A percentile compares a stretch with the other conserved stretches of the same genome.
These are phyloP conservation scores for Haemorhous mexicanus DNA, from an alignment of 2,113 vertebrate genomes.

Conservation along the genomic window DNA sequence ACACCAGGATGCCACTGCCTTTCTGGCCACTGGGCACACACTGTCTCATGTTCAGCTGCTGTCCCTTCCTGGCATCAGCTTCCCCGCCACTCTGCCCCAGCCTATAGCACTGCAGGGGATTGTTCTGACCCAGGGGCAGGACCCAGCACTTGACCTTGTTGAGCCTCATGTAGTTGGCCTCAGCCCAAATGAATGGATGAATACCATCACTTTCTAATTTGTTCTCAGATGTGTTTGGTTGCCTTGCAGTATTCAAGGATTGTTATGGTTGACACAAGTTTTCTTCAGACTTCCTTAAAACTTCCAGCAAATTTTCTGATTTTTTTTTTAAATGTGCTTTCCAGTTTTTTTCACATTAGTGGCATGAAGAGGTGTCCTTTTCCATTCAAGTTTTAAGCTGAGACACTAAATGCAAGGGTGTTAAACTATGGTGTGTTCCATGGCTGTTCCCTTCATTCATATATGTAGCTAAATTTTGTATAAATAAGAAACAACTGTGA, in stretches of 20 bases:
- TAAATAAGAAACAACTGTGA: background rate
- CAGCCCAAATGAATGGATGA: background rate
- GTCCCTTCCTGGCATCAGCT: background rate
- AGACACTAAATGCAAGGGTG: background rate
- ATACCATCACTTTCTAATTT: background rate
- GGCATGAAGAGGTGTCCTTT: background rate
- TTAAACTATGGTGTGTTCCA: background rate
- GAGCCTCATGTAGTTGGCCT: background rate
- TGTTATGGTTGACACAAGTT: background rate
- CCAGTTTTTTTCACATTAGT: background rate
- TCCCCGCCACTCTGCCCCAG: background rate
- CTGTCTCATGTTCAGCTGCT: background rate
- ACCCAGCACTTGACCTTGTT: no score
- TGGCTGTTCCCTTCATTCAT: background rate
- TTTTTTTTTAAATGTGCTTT: background rate
- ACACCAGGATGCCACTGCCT: background rate
- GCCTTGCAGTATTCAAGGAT: background rate
- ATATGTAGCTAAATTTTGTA: background rate
- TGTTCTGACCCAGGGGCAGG: no score
- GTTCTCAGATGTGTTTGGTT: background rate
- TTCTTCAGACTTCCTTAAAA: background rate
- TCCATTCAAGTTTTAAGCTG: background rate
- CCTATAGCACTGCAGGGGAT: background rate
- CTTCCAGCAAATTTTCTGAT: background rate
- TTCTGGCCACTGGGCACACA: background rate